phyloP scores from a whole-genome alignment of 1,140 invertebrate genomes.

The silkworm (Bombyx mori) region DNA sequence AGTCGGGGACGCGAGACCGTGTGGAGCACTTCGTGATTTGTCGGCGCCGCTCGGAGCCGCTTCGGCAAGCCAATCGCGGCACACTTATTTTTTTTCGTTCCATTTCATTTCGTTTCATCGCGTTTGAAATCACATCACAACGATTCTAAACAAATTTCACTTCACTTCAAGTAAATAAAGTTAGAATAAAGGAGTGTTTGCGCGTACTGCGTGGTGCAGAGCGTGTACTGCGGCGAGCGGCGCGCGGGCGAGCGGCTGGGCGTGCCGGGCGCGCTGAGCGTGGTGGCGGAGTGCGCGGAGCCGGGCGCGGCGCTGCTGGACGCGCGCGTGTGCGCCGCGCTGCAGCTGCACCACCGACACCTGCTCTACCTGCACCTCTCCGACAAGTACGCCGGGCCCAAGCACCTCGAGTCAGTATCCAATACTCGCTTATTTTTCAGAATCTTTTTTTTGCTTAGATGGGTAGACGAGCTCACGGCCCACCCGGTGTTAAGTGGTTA shows the following conservation, averaged over 20 bases:
- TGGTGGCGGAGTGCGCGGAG: constrained; percentile 94
- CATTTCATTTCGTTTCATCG: too few relatives aligned
- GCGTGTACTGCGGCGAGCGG: constrained; percentile 92
- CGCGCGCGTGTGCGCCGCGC: constrained; percentile 83
- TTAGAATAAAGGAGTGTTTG: too few relatives aligned
- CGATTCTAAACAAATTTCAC: too few relatives aligned
- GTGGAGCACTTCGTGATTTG: too few relatives aligned
- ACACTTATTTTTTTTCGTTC: too few relatives aligned
- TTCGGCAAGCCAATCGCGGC: too few relatives aligned
- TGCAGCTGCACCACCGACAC: constrained; percentile 88
- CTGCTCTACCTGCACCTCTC: constrained; percentile 98
- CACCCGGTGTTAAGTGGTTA: too few relatives aligned
- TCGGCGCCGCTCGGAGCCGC: too few relatives aligned
- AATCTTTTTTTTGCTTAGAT: constrained; percentile 69
- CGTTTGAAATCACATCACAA: too few relatives aligned
- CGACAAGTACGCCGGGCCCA: constrained; percentile 93
- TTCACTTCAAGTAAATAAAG: too few relatives aligned
- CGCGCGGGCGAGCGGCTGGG: constrained; percentile 91
- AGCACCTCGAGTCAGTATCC: constrained; percentile 86
- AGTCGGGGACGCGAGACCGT: too few relatives aligned
- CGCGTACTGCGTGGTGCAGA: constrained; percentile 65
- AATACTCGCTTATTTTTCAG: constrained; percentile 77
- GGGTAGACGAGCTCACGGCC: too few relatives aligned
- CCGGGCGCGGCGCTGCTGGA: constrained; percentile 85
- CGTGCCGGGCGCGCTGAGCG: constrained; percentile 82